phyloP scores from a whole-genome alignment of 2,113 vertebrate genomes.

The Anser cygnoides region DNA sequence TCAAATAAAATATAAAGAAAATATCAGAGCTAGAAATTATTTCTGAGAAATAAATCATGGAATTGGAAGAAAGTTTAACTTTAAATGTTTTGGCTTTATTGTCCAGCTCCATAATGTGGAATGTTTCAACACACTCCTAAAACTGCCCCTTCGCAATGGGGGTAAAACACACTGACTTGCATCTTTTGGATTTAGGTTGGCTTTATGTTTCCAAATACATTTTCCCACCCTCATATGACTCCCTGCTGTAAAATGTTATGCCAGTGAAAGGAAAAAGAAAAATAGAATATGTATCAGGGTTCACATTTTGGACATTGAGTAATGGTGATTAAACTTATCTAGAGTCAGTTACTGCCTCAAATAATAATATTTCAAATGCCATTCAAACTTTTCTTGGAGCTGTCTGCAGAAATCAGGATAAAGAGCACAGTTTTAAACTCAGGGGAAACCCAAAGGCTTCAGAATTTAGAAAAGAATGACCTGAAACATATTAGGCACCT shows the following conservation, averaged over 20 bases:
- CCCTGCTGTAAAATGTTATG: constrained; percentile 28
- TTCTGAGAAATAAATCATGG: constrained; percentile 47
- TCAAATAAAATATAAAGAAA: constrained; percentile 64
- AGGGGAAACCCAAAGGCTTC: neutral
- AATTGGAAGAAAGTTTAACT: constrained; percentile 48
- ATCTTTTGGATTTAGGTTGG: constrained; percentile 17
- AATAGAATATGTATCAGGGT: constrained; percentile 13
- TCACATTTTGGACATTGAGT: neutral
- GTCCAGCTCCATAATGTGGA: neutral
- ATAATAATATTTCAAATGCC: constrained; percentile 17
- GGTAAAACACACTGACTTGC: neutral
- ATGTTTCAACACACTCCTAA: constrained; percentile 26
- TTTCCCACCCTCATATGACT: constrained; percentile 30
- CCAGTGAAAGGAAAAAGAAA: constrained; percentile 6
- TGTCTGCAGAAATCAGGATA: neutral
- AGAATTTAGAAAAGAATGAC: neutral
- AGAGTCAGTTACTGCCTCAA: neutral
- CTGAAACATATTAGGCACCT: neutral
- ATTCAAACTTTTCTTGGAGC: neutral
- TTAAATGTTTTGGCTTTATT: constrained; percentile 33
- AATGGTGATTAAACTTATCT: constrained; percentile 17
- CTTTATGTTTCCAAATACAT: constrained; percentile 25
- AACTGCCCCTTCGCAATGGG: neutral
- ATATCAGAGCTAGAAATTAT: constrained; percentile 29
- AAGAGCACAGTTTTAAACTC: constrained; percentile 3